Evolutionary conservation across 2,797 vertebrate genomes (phyloP).

Genomic region (Anomalospiza imberbis): DNA sequence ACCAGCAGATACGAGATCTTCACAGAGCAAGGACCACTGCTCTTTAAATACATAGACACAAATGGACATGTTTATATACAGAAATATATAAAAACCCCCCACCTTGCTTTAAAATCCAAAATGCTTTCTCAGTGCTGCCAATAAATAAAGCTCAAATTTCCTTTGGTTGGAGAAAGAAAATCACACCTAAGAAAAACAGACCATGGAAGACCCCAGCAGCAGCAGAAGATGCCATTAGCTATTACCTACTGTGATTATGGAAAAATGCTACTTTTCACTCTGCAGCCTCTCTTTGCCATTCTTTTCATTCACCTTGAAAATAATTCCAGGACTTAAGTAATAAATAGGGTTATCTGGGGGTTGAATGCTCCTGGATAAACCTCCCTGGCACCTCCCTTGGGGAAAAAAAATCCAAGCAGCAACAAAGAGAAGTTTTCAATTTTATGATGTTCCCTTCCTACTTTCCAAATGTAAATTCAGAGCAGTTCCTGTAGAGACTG

Average conservation of each 20-base stretch:
- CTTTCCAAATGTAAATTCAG: neutral
- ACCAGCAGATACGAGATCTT: neutral
- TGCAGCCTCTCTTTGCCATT: neutral
- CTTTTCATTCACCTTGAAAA: conserved; percentile 4
- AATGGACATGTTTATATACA: neutral
- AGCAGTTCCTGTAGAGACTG: neutral
- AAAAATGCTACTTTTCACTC: neutral
- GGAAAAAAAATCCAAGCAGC: neutral
- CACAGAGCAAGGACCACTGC: neutral
- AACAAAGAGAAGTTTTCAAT: neutral
- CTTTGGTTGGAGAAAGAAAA: neutral
- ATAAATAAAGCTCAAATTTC: neutral
- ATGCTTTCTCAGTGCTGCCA: neutral
- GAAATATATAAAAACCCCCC: neutral
- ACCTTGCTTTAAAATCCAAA: neutral
- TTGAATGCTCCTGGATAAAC: neutral
- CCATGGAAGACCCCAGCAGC: neutral
- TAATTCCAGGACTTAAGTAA: neutral
- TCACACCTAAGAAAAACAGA: neutral
- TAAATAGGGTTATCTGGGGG: neutral
- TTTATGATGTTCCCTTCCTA: neutral
- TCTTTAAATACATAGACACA: neutral
- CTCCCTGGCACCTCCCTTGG: neutral
- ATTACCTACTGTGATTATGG: neutral
- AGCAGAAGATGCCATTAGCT: neutral